These are phyloP conservation scores for Bradypodion pumilum DNA, from an alignment of 2,797 vertebrate genomes.

Conservation along the genomic window DNA sequence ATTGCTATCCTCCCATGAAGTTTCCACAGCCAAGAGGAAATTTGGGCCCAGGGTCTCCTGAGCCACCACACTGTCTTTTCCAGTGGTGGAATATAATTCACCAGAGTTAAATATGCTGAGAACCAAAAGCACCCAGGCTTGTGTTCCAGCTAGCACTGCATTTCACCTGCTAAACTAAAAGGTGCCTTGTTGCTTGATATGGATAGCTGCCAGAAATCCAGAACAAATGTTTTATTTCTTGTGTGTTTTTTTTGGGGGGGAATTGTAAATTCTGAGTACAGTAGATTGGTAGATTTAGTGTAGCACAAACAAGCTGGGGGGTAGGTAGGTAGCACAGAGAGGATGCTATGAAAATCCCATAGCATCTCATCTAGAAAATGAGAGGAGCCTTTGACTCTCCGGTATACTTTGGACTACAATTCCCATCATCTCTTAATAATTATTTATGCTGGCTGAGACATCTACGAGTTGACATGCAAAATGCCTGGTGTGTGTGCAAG, in stretches of 20 bases:
- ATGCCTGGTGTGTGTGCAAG: not conserved
- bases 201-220: not conserved
- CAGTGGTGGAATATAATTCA: not conserved
- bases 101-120: not conserved
- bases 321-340: not conserved
- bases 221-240: too few relatives aligned
- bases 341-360: not conserved
- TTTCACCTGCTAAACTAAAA: not conserved
- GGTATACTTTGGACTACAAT: not conserved
- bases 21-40: too few relatives aligned
- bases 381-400: not conserved
- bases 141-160: not conserved
- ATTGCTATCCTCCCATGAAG: too few relatives aligned
- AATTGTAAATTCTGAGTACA: not conserved
- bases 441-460: not conserved
- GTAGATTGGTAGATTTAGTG: not conserved
- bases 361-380: not conserved
- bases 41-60: too few relatives aligned
- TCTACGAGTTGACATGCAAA: not conserved
- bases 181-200: not conserved
- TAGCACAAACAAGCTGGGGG: too few relatives aligned
- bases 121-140: not conserved
- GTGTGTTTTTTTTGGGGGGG: not conserved
- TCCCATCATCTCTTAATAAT: not conserved
- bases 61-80: not conserved